A percentile compares a stretch with the other conserved stretches of the same genome.
Conservation (phyloP, 2,113 vertebrate species). For the Xenus cinereus region DNA sequence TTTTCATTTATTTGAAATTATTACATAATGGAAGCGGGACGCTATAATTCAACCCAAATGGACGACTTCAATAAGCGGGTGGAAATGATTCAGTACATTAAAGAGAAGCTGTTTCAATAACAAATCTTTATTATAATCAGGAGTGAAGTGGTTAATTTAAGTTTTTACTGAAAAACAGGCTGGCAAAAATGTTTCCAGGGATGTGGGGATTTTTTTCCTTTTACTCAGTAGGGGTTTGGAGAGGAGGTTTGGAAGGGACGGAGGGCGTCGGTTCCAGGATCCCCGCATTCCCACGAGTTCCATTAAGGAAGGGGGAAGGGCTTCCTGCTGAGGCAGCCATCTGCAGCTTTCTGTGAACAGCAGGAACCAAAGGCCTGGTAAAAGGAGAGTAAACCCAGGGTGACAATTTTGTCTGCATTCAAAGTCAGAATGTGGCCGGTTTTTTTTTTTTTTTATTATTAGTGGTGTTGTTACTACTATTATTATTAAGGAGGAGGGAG, state of each 20-base stretch:
- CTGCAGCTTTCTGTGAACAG: constrained; percentile 81
- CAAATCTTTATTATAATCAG: constrained; percentile 74
- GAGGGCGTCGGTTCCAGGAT: constrained; percentile 88
- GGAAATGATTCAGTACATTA: constrained; percentile 75
- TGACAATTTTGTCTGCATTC: constrained; percentile 68
- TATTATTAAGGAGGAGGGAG: constrained; percentile 45
- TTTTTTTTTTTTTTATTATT: constrained; percentile 36
- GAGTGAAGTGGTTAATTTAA: constrained; percentile 80
- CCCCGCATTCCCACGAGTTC: constrained; percentile 89
- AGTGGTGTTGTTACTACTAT: not conserved
- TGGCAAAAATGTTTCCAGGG: constrained; percentile 78
- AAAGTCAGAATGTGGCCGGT: constrained; percentile 35
- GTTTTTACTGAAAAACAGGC: constrained; percentile 74
- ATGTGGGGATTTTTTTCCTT: constrained; percentile 73
- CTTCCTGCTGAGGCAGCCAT: constrained; percentile 88
- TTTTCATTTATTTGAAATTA: constrained; percentile 78
- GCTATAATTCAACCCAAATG: constrained; percentile 79
- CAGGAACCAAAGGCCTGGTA: constrained; percentile 77
- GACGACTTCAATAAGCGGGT: constrained; percentile 70
- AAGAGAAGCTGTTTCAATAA: constrained; percentile 73
- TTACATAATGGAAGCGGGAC: constrained; percentile 72
- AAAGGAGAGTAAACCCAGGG: constrained; percentile 66
- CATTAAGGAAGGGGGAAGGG: constrained; percentile 90
- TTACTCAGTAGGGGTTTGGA: constrained; percentile 82
- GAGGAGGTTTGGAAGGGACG: constrained; percentile 91